phyloP scores from a whole-genome alignment of 2,113 vertebrate genomes.

The Machaerirhynchus nigripectus region DNA sequence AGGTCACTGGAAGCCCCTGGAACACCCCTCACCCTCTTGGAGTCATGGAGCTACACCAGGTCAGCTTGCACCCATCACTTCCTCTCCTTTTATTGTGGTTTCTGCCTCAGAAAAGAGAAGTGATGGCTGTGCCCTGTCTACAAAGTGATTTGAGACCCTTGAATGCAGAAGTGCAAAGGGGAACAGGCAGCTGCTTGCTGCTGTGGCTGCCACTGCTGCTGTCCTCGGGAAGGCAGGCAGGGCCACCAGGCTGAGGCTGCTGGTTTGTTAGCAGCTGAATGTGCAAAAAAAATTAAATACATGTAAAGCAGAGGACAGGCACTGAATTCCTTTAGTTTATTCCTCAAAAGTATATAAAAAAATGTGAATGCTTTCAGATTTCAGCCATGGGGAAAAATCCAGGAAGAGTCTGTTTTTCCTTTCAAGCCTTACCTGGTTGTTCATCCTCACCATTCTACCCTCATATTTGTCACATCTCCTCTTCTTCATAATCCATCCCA shows the following conservation, averaged over 20 bases:
- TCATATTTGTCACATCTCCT: neutral
- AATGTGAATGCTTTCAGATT: neutral
- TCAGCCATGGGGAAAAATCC: neutral
- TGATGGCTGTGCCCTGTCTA: neutral
- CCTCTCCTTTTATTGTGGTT: neutral
- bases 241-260: neutral
- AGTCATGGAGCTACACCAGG: accelerated
- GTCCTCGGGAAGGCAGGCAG: neutral
- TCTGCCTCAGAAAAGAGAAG: neutral
- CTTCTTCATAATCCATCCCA: neutral
- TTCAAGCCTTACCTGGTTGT: neutral
- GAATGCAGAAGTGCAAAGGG: neutral
- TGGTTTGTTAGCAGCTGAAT: neutral
- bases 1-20: neutral
- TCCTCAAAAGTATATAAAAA: neutral
- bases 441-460: neutral
- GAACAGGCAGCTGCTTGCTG: neutral
- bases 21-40: neutral
- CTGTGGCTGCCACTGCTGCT: neutral
- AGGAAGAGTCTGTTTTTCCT: neutral
- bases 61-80: neutral
- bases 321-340: neutral
- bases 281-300: neutral
- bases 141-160: neutral
- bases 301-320: neutral